These are phyloP conservation scores for Cataglyphis livida DNA, from an alignment of 2,888 invertebrate species.

Conservation along the genomic window DNA sequence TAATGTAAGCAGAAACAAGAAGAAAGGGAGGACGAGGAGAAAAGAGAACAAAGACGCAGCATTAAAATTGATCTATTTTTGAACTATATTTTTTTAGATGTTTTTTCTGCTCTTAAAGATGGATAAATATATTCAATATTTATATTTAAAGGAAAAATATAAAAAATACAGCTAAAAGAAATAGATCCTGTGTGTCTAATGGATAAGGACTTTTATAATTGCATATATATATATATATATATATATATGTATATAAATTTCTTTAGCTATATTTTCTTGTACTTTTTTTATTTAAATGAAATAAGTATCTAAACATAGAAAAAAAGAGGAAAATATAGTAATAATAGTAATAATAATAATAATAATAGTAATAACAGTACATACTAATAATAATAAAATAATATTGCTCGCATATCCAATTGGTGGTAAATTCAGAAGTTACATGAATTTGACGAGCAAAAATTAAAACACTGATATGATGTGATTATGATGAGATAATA, in stretches of 20 bases:
- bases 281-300: neutral
- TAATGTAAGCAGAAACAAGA: neutral
- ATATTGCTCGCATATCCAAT: neutral
- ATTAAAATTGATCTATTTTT: conserved; percentile 5
- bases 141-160: neutral
- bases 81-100: neutral
- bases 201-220: neutral
- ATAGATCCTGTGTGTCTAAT: neutral
- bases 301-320: neutral
- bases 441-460: neutral
- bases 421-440: neutral
- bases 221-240: no score
- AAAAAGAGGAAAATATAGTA: neutral
- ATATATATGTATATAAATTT: no score
- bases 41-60: neutral
- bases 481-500: neutral
- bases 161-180: neutral
- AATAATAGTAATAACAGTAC: neutral
- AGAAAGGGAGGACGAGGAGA: neutral
- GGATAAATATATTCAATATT: neutral
- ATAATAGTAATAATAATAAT: neutral
- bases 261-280: neutral
- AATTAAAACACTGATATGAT: neutral
- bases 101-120: conserved; percentile 2
- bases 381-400: neutral